Evolutionary conservation across 2,888 invertebrate genomes (phyloP).

Genomic region (Microdon myrmicae): DNA sequence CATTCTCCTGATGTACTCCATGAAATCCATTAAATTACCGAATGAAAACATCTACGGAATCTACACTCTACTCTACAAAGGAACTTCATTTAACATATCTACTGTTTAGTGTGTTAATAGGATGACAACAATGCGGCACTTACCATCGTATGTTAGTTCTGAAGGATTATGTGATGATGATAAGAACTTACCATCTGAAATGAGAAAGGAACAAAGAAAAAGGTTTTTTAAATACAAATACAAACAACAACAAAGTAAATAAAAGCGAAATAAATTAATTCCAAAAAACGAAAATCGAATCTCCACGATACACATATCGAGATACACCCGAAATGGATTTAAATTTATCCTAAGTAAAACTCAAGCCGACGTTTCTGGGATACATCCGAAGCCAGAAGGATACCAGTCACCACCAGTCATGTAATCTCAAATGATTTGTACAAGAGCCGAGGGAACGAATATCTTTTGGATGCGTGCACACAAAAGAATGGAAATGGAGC

Average conservation of each 20-base stretch:
- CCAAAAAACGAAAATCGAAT: not conserved
- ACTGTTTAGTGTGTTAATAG: conserved; percentile 47
- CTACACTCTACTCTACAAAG: conserved; percentile 43
- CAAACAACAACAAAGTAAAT: conserved; percentile 1
- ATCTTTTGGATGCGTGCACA: conserved; percentile 41
- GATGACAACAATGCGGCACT: conserved; percentile 58
- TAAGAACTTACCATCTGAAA: conserved; percentile 68
- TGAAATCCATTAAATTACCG: conserved; percentile 27
- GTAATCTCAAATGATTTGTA: conserved; percentile 48
- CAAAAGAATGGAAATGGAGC: too few relatives aligned
- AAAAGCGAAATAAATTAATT: too few relatives aligned
- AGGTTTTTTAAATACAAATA: conserved; percentile 26
- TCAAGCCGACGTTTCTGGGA: not conserved
- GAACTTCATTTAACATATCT: conserved; percentile 29
- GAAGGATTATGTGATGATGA: conserved; percentile 67
- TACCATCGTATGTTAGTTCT: conserved; percentile 68
- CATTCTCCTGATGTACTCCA: conserved; percentile 41
- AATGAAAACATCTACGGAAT: conserved; percentile 41
- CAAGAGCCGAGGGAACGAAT: too few relatives aligned
- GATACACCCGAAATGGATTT: conserved; percentile 16
- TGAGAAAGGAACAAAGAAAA: conserved; percentile 52
- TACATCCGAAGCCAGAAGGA: too few relatives aligned
- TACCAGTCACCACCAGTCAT: conserved; percentile 9
- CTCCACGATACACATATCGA: conserved; percentile 13
- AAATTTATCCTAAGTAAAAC: not conserved